Evolutionary conservation across 2,797 vertebrate species (phyloP), one percentile per base, ranked within the genome.

Genomic region (Clarias pachynema): DNA sequence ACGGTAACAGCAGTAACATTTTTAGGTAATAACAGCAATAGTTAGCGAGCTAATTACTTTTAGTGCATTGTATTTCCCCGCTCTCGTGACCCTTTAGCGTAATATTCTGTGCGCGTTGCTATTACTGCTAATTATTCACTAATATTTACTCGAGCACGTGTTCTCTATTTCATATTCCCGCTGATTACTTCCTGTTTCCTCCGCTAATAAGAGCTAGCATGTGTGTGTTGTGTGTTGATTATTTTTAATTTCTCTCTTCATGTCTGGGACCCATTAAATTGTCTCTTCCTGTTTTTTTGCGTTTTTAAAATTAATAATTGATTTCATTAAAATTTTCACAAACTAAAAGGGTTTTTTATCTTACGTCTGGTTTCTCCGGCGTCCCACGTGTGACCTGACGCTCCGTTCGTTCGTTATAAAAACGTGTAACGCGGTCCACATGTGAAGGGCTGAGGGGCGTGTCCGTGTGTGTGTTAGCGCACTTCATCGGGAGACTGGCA

Each of bases 361-460:
- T 31, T 20, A 8, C 2, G 34, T 2, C 2, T 22, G 6, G 31
- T 31, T 31, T 44, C n/a, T 74, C n/a, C n/a, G 16, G 72, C n/a
- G 16, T 75, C 26, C 49, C 18, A 77, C 18, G 20, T 22, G 53
- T 22, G 53, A 59, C 18, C 18, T 1, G 53, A 34, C 14, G 74
- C 31, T 57, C 26, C 0, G 73, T 20, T 20, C 0, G 53, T 34
- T 31, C 0, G 53, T 34, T 77, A 14, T 22, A 59, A n/a, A 44
- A 34, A 37, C 14, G 53, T 9, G 81, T 72, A 93, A 93, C 92
- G 56, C 91, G 90, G 91, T 89, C 92, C 94, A 94, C 92, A 93
- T 95, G 94, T 91, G 91, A 93, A 93, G 49, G 88, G 88, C 44
- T 44, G 44, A 44, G 9, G 44, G 44, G 44, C 44, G 44, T 44